Evolutionary conservation across 2,797 vertebrate species (phyloP).

Genomic region (Thunnus albacares): DNA sequence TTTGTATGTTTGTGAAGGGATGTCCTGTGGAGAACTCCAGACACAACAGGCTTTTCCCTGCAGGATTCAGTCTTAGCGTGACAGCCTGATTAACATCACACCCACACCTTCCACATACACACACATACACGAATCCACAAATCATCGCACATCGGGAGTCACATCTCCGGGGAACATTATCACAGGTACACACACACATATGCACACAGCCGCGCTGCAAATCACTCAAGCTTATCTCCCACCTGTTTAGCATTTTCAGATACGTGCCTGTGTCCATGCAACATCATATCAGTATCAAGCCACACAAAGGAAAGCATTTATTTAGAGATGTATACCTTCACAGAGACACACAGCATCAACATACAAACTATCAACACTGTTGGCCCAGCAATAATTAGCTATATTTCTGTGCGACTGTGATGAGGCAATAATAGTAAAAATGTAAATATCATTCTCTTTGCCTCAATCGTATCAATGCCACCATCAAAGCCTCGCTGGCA

Average conservation of each 20-base stretch:
- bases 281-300: conserved; percentile 54
- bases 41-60: conserved; percentile 76
- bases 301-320: conserved; percentile 60
- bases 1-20: conserved; percentile 41
- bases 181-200: conserved; percentile 57
- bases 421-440: conserved; percentile 24
- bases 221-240: conserved; percentile 76
- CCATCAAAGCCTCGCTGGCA: conserved; percentile 69
- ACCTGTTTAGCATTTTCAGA: conserved; percentile 79
- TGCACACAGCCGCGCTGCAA: conserved; percentile 36
- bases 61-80: conserved; percentile 69
- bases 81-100: conserved; percentile 80
- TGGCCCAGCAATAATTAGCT: conserved; percentile 41
- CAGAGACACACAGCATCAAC: conserved; percentile 19
- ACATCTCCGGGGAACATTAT: conserved; percentile 68
- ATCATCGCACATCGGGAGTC: conserved; percentile 59
- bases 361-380: conserved; percentile 18
- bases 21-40: conserved; percentile 72
- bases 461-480: conserved; percentile 39
- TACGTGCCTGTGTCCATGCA: conserved; percentile 29
- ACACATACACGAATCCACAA: conserved; percentile 14
- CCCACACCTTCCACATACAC: conserved; percentile 32
- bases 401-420: conserved; percentile 7
- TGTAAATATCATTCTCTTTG: conserved; percentile 60
- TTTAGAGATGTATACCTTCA: conserved; percentile 21